Percentiles rank a stretch among this genome's conserved stretches.
These are phyloP conservation scores for Aphyosemion australe DNA, from an alignment of 2,113 vertebrate genomes.

Conservation along the genomic window DNA sequence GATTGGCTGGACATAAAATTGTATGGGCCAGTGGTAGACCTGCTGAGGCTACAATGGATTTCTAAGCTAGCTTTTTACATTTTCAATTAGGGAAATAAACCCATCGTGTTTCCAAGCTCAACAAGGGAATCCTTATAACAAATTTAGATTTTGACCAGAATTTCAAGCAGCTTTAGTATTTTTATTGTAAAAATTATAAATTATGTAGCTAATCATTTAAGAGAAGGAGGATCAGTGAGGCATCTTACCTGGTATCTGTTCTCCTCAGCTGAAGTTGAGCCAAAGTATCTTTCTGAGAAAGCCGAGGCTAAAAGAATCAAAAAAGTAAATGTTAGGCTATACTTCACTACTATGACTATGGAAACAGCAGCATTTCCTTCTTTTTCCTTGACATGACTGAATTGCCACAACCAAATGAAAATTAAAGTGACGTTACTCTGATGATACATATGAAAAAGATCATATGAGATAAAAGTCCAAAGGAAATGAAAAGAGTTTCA, in stretches of 20 bases:
- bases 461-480: background rate
- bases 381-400: conserved; percentile 26
- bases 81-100: too few species aligned
- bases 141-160: too few species aligned
- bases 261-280: conserved; percentile 85
- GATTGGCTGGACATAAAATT: too few species aligned
- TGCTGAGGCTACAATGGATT: too few species aligned
- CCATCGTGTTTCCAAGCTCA: too few species aligned
- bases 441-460: conserved; percentile 20
- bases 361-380: background rate
- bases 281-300: conserved; percentile 86
- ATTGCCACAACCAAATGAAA: conserved; percentile 22
- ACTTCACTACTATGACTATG: conserved; percentile 3
- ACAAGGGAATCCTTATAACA: too few species aligned
- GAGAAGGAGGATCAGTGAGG: background rate
- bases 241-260: conserved; percentile 86
- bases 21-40: too few species aligned
- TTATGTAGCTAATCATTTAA: background rate
- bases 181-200: background rate
- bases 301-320: conserved; percentile 55
- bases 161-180: background rate
- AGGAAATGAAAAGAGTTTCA: background rate
- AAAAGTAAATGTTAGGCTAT: background rate
- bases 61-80: too few species aligned
- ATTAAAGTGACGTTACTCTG: conserved; percentile 38